phyloP scores from a whole-genome alignment of 2,113 vertebrate species.

The Neolamprologus sp. region DNA sequence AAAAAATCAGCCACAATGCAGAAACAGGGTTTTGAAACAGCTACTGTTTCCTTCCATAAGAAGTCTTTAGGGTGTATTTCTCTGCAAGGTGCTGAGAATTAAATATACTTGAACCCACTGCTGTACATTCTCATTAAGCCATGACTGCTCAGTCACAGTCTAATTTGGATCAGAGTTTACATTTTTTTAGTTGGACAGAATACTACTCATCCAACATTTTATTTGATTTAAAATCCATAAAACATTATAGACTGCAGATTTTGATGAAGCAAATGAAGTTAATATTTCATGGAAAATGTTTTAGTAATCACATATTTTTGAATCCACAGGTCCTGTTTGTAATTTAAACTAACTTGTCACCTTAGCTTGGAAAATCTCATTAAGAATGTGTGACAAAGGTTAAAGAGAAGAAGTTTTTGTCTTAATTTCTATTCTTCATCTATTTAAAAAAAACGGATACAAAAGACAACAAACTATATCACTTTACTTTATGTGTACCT shows the following conservation, averaged over 20 bases:
- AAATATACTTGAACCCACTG: not conserved
- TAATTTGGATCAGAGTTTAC: not conserved
- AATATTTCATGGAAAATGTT: fast-evolving
- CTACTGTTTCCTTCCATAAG: not conserved
- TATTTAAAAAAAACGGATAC: fast-evolving
- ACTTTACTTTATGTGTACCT: not conserved
- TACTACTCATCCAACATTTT: not conserved
- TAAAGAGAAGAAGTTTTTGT: not conserved
- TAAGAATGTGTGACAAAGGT: not conserved
- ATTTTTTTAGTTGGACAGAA: not conserved
- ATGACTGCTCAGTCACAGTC: not conserved
- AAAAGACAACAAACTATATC: not conserved
- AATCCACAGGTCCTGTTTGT: not conserved
- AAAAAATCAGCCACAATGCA: not conserved
- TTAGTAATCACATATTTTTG: not conserved
- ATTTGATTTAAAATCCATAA: not conserved
- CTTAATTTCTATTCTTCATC: not conserved
- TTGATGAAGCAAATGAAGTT: not conserved
- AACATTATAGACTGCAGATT: not conserved
- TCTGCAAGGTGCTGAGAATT: not conserved
- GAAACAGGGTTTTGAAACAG: not conserved
- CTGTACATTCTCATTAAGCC: not conserved
- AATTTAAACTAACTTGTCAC: not conserved
- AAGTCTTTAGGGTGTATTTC: not conserved
- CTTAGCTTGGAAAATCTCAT: not conserved